Percentiles rank a stretch among this genome's conserved stretches.
Evolutionary conservation across 2,888 invertebrate species (phyloP).

Genomic region (Nebria salina): DNA sequence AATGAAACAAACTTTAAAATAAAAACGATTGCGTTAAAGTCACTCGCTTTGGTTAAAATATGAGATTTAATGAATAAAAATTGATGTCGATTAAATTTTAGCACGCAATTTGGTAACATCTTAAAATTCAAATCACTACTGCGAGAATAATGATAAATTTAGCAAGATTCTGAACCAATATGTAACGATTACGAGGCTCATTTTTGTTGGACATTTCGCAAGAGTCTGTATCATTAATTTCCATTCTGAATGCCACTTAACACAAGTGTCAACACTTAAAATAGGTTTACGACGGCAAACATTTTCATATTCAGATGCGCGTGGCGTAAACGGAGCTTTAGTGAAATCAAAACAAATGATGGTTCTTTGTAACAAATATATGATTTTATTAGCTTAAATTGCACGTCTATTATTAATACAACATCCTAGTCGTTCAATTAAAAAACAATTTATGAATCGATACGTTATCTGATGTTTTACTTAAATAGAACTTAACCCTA

Average conservation of each 20-base stretch:
- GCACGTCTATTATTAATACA: no score
- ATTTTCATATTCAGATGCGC: background rate
- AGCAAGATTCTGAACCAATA: conserved; percentile 35
- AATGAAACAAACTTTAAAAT: background rate
- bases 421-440: conserved; percentile 25
- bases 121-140: background rate
- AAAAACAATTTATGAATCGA: conserved; percentile 46
- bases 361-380: conserved; percentile 8
- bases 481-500: conserved; percentile 46
- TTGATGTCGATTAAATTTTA: background rate
- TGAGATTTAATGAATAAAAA: background rate
- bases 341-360: background rate
- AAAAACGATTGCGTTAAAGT: background rate
- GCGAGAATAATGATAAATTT: background rate
- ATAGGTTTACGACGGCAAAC: conserved; percentile 29
- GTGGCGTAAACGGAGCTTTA: no score
- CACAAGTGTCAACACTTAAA: conserved; percentile 44
- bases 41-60: background rate
- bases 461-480: conserved; percentile 44
- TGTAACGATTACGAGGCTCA: conserved; percentile 26
- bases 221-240: conserved; percentile 38
- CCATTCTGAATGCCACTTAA: conserved; percentile 36
- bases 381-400: background rate
- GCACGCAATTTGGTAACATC: background rate
- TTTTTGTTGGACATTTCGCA: conserved; percentile 37